These are phyloP conservation scores for Struthidea cinerea DNA, from an alignment of 2,113 vertebrate species.

Conservation along the genomic window DNA sequence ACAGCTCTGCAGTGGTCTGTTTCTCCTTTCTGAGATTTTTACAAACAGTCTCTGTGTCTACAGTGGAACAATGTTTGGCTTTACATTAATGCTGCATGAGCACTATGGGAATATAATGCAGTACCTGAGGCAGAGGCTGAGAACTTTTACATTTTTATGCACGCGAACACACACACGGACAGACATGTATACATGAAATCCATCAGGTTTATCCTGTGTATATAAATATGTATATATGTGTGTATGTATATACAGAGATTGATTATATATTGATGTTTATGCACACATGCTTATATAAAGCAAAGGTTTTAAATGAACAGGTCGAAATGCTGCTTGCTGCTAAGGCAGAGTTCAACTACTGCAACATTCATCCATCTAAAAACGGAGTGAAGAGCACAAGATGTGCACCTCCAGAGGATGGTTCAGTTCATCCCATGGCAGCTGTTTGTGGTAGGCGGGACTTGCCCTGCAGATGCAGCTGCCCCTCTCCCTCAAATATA, in stretches of 20 bases:
- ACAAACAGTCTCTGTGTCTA: not conserved
- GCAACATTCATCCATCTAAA: not conserved
- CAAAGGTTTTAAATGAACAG: not conserved
- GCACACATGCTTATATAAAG: not conserved
- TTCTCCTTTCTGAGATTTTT: not conserved
- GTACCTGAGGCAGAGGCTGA: not conserved
- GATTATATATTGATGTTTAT: not conserved
- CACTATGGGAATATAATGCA: conserved; percentile 40
- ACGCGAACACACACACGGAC: not conserved
- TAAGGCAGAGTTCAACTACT: not conserved
- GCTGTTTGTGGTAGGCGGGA: not conserved
- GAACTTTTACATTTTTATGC: not conserved
- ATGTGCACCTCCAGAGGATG: not conserved
- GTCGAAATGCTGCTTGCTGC: not conserved
- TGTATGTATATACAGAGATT: accelerated
- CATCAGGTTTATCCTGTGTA: not conserved
- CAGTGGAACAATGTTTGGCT: not conserved
- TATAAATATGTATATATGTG: not conserved
- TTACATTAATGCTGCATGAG: not conserved
- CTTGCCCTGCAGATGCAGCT: accelerated
- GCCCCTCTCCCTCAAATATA: not conserved
- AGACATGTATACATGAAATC: not conserved
- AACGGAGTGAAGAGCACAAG: not conserved
- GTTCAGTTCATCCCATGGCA: not conserved
- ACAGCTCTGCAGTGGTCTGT: not conserved